Percentiles rank a stretch among this genome's conserved stretches.
phyloP scores from a whole-genome alignment of 2,888 invertebrate genomes.

The Diplazon laetatorius region DNA sequence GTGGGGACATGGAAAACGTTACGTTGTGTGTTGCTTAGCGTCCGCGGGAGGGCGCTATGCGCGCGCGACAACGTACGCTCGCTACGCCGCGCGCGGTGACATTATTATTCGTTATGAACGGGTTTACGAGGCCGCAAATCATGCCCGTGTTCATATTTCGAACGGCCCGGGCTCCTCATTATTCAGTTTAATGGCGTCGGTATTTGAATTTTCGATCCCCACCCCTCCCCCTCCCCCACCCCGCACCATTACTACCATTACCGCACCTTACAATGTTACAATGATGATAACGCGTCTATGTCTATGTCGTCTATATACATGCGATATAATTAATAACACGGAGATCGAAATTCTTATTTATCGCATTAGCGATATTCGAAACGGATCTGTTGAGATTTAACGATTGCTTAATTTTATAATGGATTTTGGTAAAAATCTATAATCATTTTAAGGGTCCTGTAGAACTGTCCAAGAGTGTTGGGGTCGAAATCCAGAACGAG shows the following conservation, averaged over 20 bases:
- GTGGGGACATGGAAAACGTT: too few species aligned
- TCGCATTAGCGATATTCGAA: slow-evolving; percentile 22
- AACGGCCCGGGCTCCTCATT: slow-evolving; percentile 81
- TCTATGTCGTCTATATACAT: slow-evolving; percentile 15
- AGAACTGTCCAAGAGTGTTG: too few species aligned
- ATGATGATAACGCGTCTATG: too few species aligned
- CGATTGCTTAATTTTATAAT: slow-evolving; percentile 10
- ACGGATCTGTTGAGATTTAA: neutral
- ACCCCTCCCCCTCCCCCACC: too few species aligned
- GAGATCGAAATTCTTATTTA: slow-evolving; percentile 14
- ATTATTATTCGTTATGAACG: slow-evolving; percentile 83
- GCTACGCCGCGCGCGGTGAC: slow-evolving; percentile 76
- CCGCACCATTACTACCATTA: too few species aligned
- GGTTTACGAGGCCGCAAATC: slow-evolving; percentile 83
- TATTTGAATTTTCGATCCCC: slow-evolving; percentile 82
- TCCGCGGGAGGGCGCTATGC: slow-evolving; percentile 60
- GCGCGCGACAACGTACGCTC: slow-evolving; percentile 62
- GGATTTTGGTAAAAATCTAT: too few species aligned
- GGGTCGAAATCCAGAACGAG: too few species aligned
- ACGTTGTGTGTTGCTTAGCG: slow-evolving; percentile 59
- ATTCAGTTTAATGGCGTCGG: slow-evolving; percentile 81
- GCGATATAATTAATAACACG: neutral
- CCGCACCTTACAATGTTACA: slow-evolving; percentile 65
- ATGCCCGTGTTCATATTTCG: slow-evolving; percentile 82
- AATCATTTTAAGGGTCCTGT: too few species aligned